These are phyloP conservation scores for Drosophila lowei DNA, from an alignment of 1,140 invertebrate genomes.

Conservation along the genomic window DNA sequence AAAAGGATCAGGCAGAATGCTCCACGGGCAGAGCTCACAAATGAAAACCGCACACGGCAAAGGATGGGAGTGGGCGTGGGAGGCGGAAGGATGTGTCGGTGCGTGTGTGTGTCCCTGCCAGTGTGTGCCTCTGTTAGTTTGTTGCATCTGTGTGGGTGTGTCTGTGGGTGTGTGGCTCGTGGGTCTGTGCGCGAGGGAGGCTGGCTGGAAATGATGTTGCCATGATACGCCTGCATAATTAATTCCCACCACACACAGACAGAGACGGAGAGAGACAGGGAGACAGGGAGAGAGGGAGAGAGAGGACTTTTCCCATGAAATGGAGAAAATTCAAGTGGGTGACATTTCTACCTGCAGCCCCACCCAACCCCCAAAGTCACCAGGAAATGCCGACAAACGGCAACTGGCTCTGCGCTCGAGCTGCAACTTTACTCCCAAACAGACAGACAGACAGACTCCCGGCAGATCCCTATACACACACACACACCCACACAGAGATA, in stretches of 20 bases:
- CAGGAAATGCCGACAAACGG: constrained; percentile 70
- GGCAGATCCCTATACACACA: constrained; percentile 1
- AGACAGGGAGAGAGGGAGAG: neutral
- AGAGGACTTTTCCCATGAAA: neutral
- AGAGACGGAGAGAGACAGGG: neutral
- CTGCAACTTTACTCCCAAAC: constrained; percentile 40
- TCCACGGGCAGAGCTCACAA: constrained; percentile 52
- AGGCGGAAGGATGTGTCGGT: constrained; percentile 26
- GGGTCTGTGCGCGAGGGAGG: neutral
- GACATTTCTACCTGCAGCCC: constrained; percentile 26
- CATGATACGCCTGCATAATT: constrained; percentile 81
- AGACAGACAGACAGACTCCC: neutral
- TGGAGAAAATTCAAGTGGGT: constrained; percentile 45
- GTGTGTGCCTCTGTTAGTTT: neutral
- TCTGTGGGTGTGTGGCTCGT: neutral
- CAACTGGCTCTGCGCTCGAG: constrained; percentile 67
- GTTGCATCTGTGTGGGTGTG: constrained; percentile 2
- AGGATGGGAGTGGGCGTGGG: neutral
- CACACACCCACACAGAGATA: constrained; percentile 5
- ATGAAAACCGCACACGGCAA: constrained; percentile 73
- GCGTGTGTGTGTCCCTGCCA: neutral
- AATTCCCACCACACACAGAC: constrained; percentile 52
- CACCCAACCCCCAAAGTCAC: neutral
- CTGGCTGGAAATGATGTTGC: constrained; percentile 52
- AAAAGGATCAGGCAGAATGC: constrained; percentile 60